These are phyloP conservation scores for Augochlora pura DNA, from an alignment of 1,140 invertebrate species.

Conservation along the genomic window DNA sequence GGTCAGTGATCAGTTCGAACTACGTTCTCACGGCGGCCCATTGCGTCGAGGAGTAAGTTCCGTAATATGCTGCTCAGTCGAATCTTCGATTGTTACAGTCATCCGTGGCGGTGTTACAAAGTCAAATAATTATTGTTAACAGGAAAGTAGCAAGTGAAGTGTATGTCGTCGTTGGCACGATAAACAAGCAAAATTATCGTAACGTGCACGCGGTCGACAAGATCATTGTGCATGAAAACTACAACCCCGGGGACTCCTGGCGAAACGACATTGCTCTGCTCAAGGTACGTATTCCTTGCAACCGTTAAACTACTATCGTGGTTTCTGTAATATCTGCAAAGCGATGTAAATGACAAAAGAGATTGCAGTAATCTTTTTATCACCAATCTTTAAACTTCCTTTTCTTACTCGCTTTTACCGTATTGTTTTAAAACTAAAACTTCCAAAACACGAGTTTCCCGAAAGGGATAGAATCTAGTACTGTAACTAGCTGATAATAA, in stretches of 20 bases:
- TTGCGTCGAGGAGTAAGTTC: slow-evolving; percentile 67
- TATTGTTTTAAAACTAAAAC: too few species aligned
- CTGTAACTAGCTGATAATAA: too few species aligned
- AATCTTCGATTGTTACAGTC: not conserved
- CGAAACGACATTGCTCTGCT: slow-evolving; percentile 56
- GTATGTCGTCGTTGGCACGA: slow-evolving; percentile 44
- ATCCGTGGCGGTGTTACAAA: not conserved
- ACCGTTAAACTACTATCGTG: too few species aligned
- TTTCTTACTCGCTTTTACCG: too few species aligned
- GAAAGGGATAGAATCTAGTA: too few species aligned
- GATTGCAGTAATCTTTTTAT: too few species aligned
- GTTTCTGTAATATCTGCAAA: too few species aligned
- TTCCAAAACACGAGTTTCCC: too few species aligned
- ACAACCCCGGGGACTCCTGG: slow-evolving; percentile 19
- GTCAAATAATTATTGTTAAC: not conserved
- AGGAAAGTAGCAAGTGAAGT: not conserved
- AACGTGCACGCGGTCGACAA: slow-evolving; percentile 29
- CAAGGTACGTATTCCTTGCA: slow-evolving; percentile 9
- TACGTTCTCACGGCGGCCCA: slow-evolving; percentile 80
- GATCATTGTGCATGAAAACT: slow-evolving; percentile 47
- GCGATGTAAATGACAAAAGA: too few species aligned
- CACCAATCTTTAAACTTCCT: too few species aligned
- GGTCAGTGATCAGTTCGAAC: slow-evolving; percentile 75
- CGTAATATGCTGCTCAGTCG: not conserved
- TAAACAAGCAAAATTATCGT: not conserved